Conservation (phyloP, 2,113 vertebrate species). For the Copsychus sechellarum region DNA sequence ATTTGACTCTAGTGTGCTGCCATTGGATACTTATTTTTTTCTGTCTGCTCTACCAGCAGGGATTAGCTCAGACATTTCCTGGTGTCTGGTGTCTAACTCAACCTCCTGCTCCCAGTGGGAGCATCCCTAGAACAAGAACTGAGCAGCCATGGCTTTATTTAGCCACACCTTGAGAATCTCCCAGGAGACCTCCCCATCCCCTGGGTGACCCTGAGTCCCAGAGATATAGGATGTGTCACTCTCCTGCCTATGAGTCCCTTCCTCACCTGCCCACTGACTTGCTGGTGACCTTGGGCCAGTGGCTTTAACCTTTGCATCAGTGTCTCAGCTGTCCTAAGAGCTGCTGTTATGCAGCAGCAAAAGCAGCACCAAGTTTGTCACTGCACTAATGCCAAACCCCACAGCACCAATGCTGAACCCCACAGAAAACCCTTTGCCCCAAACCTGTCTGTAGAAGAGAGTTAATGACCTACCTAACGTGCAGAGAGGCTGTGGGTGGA, state of each 20-base stretch:
- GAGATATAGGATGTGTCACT: background rate
- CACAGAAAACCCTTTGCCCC: background rate
- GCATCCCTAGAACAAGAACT: background rate
- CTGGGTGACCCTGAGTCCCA: background rate
- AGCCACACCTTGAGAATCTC: background rate
- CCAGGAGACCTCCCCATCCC: background rate
- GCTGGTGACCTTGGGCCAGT: background rate
- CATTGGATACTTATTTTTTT: background rate
- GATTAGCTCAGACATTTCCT: background rate
- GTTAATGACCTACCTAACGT: background rate
- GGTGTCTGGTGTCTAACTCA: background rate
- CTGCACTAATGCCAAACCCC: background rate
- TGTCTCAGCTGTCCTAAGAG: background rate
- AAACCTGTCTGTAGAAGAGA: background rate
- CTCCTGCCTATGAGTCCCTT: background rate
- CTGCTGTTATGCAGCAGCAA: background rate
- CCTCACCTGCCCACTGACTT: background rate
- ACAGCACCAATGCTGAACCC: background rate
- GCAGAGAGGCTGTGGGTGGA: background rate
- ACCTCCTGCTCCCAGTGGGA: background rate
- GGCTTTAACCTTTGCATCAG: background rate
- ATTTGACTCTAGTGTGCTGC: background rate
- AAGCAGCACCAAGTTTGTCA: background rate
- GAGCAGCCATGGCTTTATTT: background rate
- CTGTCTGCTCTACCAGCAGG: background rate